phyloP scores from a whole-genome alignment of 2,888 invertebrate species.

The Drosophila merina region DNA sequence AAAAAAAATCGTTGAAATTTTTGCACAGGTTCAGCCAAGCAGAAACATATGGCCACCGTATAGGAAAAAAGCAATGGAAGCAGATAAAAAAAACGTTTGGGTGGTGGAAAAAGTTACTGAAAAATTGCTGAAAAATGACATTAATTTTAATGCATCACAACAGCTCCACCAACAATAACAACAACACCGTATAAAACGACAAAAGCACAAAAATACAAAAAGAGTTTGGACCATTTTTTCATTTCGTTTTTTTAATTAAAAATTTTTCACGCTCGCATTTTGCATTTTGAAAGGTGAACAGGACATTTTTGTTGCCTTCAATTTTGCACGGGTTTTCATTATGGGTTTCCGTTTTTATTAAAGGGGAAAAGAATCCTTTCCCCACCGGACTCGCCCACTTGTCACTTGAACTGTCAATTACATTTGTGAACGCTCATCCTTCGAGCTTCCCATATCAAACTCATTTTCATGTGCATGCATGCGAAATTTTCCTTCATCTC shows the following conservation, averaged over 20 bases:
- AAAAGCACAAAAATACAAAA: conserved; percentile 11
- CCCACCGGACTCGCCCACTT: conserved; percentile 37
- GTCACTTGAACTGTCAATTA: conserved; percentile 73
- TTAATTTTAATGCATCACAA: conserved; percentile 44
- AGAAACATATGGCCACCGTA: conserved; percentile 29
- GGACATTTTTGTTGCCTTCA: conserved; percentile 1
- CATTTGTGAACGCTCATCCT: conserved; percentile 52
- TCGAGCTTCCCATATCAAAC: conserved; percentile 54
- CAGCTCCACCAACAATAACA: neutral
- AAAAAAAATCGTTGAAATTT: conserved; percentile 9
- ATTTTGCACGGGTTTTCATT: conserved; percentile 22
- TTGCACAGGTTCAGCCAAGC: conserved; percentile 26
- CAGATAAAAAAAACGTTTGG: neutral
- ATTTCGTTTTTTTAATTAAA: conserved; percentile 49
- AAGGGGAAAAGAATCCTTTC: conserved; percentile 18
- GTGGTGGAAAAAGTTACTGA: conserved; percentile 16
- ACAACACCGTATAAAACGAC: conserved; percentile 1
- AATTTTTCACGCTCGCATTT: conserved; percentile 43
- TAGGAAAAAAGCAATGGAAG: neutral
- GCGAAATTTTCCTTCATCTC: conserved; percentile 62
- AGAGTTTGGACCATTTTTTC: conserved; percentile 4
- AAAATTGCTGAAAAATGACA: conserved; percentile 42
- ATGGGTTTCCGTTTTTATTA: conserved; percentile 24
- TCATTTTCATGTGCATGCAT: conserved; percentile 79
- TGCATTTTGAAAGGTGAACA: conserved; percentile 22